phyloP scores from a whole-genome alignment of 2,113 vertebrate genomes.

The Cololabis saira region DNA sequence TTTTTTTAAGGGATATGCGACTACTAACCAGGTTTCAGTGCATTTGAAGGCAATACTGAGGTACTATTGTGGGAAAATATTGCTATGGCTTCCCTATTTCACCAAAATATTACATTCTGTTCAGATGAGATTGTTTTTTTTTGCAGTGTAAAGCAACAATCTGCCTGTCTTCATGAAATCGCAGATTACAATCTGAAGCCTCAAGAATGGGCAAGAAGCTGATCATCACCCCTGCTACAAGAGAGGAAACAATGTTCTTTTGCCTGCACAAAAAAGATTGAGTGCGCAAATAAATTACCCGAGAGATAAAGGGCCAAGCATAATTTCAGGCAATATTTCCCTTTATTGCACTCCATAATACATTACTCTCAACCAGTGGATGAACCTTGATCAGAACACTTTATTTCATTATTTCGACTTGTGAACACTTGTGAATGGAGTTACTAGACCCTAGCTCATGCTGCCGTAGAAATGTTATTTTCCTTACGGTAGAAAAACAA shows the following conservation, averaged over 20 bases:
- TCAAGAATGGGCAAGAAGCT: conserved; percentile 31
- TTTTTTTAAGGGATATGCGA: background rate
- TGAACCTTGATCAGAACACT: conserved; percentile 29
- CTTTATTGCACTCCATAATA: conserved; percentile 22
- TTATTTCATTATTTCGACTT: conserved; percentile 44
- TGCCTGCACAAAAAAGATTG: conserved; percentile 18
- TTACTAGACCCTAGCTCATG: conserved; percentile 43
- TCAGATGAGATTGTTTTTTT: conserved; percentile 22
- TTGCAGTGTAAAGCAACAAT: conserved; percentile 20
- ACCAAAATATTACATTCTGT: conserved; percentile 24
- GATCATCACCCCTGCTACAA: conserved; percentile 27
- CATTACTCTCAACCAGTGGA: conserved; percentile 18
- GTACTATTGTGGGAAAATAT: conserved; percentile 10
- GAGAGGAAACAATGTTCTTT: conserved; percentile 14
- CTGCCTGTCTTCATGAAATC: conserved; percentile 31
- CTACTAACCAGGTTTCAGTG: background rate
- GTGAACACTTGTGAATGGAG: conserved; percentile 52
- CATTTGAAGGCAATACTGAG: conserved; percentile 29
- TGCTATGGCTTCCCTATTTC: conserved; percentile 18
- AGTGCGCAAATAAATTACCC: conserved; percentile 35
- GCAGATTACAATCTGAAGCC: conserved; percentile 22
- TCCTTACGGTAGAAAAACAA: conserved; percentile 61
- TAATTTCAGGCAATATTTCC: conserved; percentile 40
- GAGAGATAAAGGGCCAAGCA: conserved; percentile 38
- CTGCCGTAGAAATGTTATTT: conserved; percentile 68